phyloP scores from a whole-genome alignment of 2,113 vertebrate genomes.

The Canis aureus region DNA sequence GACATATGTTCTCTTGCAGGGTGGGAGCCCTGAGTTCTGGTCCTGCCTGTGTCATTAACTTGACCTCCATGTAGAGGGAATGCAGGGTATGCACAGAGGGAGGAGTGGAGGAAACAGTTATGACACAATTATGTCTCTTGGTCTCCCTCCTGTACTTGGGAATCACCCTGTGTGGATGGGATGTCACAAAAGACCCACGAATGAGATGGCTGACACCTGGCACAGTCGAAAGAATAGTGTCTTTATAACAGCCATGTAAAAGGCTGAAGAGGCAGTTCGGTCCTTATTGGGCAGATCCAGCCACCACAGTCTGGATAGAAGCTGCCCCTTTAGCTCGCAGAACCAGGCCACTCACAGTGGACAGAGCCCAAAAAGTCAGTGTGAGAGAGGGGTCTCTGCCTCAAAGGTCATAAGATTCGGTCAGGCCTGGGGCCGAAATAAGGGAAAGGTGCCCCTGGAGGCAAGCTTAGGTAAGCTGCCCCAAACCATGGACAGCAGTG shows the following conservation, averaged over 20 bases:
- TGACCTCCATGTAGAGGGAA: neutral
- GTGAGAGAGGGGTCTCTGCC: neutral
- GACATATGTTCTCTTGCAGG: neutral
- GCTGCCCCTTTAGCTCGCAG: neutral
- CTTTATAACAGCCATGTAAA: neutral
- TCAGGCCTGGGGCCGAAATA: neutral
- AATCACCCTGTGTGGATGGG: neutral
- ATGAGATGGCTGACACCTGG: neutral
- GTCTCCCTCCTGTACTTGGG: neutral
- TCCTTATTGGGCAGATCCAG: neutral
- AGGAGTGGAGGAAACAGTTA: neutral
- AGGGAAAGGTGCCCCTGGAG: neutral
- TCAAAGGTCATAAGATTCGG: too few species aligned
- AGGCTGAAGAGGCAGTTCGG: neutral
- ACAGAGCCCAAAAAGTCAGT: neutral
- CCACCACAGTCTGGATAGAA: neutral
- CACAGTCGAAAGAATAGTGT: too few species aligned
- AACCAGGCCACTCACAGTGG: neutral
- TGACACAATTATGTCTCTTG: neutral
- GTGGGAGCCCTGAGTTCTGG: neutral
- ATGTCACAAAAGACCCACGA: neutral
- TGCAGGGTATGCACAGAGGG: accelerated
- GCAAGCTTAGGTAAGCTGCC: neutral
- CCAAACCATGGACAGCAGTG: neutral
- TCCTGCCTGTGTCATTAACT: neutral